A percentile compares a stretch with the other conserved stretches of the same genome.
phyloP scores from a whole-genome alignment of 2,888 invertebrate genomes.

The Antheraea yamamai region DNA sequence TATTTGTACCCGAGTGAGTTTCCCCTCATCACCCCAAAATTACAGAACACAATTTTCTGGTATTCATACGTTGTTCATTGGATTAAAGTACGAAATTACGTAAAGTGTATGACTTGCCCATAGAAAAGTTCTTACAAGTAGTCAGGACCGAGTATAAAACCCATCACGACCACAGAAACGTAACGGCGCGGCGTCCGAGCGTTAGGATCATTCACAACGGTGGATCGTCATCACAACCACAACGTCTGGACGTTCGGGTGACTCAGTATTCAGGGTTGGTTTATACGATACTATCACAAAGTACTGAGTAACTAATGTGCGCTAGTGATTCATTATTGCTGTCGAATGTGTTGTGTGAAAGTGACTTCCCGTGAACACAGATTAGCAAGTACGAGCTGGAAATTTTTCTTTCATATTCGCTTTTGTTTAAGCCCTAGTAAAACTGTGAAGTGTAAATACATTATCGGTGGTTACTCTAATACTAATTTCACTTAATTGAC shows the following conservation, averaged over 20 bases:
- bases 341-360: neutral
- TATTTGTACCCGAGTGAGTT: no score
- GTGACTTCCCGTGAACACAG: neutral
- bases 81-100: no score
- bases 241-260: neutral
- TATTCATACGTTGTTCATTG: neutral
- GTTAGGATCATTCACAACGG: neutral
- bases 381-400: no score
- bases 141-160: neutral
- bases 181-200: neutral
- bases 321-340: neutral
- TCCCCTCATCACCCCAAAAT: no score
- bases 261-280: neutral
- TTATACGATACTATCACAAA: neutral
- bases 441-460: no score
- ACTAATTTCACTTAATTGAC: no score
- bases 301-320: neutral
- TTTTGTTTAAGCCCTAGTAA: no score
- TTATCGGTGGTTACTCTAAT: no score
- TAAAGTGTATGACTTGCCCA: neutral
- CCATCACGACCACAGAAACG: neutral
- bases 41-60: no score
- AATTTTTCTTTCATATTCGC: no score
- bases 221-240: neutral
- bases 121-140: neutral